A percentile compares a stretch with the other conserved stretches of the same genome.
Evolutionary conservation across 2,113 vertebrate genomes (phyloP).

Genomic region (Sander vitreus): DNA sequence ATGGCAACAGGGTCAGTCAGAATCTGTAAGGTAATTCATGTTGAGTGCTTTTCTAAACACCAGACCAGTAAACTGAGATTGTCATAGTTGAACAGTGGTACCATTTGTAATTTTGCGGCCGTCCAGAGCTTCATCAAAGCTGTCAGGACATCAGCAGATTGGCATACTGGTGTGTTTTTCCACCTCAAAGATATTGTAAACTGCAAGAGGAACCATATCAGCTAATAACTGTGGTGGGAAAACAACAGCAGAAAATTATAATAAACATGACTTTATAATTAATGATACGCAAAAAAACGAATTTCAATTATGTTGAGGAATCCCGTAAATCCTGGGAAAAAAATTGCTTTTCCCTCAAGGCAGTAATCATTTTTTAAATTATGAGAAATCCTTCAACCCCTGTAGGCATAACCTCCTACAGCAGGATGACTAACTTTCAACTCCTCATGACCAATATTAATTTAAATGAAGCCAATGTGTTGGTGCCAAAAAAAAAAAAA

Average conservation of each 20-base stretch:
- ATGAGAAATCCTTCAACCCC: not conserved
- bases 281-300: not conserved
- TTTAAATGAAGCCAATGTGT: constrained; percentile 13
- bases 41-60: not conserved
- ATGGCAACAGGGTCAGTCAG: not conserved
- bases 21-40: not conserved
- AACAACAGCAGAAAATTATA: not conserved
- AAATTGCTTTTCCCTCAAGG: not conserved
- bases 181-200: not conserved
- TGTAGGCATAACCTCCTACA: not conserved
- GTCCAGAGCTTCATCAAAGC: not conserved
- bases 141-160: not conserved
- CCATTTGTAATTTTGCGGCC: not conserved
- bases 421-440: not conserved
- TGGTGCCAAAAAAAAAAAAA: not conserved
- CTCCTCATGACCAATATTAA: not conserved
- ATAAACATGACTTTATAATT: not conserved
- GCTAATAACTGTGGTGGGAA: not conserved
- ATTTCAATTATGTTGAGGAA: not conserved
- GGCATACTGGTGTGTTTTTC: not conserved
- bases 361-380: not conserved
- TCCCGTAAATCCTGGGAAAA: not conserved
- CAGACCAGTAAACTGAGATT: not conserved
- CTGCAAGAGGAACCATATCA: not conserved
- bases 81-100: not conserved